These are phyloP conservation scores for Hystrix cristata DNA, from an alignment of 2,113 vertebrate species.

Conservation along the genomic window DNA sequence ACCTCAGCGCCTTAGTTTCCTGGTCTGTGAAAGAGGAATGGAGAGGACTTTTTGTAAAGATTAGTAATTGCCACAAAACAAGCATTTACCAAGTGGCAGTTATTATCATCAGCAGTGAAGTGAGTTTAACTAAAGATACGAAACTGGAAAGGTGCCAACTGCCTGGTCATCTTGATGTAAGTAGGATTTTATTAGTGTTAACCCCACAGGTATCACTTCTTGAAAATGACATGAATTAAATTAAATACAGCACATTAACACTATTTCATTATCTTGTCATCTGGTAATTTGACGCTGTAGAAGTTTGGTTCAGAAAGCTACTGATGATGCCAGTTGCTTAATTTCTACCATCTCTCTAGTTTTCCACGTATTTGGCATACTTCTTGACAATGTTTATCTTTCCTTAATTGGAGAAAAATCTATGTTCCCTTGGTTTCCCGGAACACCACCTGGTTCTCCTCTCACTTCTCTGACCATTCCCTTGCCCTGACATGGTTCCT, in stretches of 20 bases:
- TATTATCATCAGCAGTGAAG: background rate
- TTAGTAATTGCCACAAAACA: background rate
- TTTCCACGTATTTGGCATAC: background rate
- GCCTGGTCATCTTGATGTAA: background rate
- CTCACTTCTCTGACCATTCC: background rate
- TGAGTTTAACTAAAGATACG: background rate
- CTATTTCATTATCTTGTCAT: background rate
- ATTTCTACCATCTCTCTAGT: background rate
- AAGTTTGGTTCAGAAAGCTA: background rate
- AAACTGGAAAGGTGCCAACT: background rate
- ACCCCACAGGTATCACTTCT: background rate
- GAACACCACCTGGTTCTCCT: background rate
- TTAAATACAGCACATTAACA: background rate
- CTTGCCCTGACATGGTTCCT: background rate
- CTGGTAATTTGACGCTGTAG: background rate
- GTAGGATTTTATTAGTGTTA: background rate
- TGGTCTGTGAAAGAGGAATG: background rate
- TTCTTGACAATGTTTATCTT: background rate
- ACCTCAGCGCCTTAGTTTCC: background rate
- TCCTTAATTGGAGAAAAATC: constrained; percentile 36
- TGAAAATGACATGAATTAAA: background rate
- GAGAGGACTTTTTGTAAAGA: background rate
- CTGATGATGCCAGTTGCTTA: background rate
- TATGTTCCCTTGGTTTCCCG: background rate
- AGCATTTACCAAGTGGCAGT: background rate